Evolutionary conservation across 2,888 invertebrate species (phyloP).

Genomic region (Andrena marginata): DNA sequence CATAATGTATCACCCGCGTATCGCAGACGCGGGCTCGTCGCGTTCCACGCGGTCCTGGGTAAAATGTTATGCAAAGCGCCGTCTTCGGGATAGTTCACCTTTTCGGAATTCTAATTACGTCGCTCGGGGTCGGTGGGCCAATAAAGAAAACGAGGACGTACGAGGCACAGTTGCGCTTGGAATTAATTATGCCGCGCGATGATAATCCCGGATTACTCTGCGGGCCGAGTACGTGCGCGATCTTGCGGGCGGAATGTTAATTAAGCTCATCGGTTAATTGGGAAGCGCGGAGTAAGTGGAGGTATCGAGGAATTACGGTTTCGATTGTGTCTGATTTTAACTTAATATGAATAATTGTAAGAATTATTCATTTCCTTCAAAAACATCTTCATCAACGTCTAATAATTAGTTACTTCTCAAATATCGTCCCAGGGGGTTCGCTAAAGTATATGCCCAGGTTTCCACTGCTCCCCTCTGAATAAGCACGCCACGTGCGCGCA

Average conservation of each 20-base stretch:
- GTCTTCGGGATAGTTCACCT: constrained; percentile 18
- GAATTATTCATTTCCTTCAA: no score
- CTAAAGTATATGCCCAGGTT: no score
- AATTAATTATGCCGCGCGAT: neutral
- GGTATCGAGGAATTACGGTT: neutral
- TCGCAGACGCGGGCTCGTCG: constrained; percentile 37
- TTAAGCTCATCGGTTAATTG: neutral
- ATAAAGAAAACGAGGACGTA: neutral
- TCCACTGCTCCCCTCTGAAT: neutral
- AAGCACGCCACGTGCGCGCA: neutral
- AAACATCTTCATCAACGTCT: no score
- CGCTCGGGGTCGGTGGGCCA: neutral
- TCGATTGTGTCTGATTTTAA: neutral
- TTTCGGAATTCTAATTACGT: constrained; percentile 44
- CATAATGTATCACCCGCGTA: constrained; percentile 66
- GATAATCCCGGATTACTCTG: neutral
- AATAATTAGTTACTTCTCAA: no score
- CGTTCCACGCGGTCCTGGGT: constrained; percentile 17
- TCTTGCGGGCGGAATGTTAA: neutral
- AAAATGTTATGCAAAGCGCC: constrained; percentile 50
- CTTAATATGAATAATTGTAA: neutral
- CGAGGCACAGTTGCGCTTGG: neutral
- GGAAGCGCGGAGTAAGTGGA: neutral
- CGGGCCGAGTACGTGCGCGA: neutral
- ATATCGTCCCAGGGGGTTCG: no score